Evolutionary conservation across 2,888 invertebrate species (phyloP).

Genomic region (Stratiomys singularior): DNA sequence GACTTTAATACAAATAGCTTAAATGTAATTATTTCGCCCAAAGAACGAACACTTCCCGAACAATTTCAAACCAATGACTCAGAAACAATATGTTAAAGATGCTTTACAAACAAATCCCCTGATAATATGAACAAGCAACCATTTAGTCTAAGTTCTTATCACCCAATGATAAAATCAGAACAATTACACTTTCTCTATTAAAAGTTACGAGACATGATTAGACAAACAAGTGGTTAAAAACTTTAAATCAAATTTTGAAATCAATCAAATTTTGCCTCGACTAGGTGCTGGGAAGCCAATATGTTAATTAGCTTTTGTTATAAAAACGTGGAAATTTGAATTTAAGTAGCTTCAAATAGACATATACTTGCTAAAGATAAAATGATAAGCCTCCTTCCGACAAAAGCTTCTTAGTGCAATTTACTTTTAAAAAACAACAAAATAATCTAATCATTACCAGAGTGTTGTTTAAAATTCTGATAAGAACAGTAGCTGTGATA

Average conservation of each 20-base stretch:
- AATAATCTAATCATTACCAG: conserved; percentile 36
- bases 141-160: not conserved
- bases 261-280: no score
- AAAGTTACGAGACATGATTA: no score
- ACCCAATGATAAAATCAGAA: not conserved
- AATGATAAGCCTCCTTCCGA: conserved; percentile 24
- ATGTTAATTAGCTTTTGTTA: not conserved
- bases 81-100: not conserved
- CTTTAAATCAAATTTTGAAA: no score
- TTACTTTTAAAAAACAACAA: conserved; percentile 18
- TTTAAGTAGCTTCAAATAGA: not conserved
- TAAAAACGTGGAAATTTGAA: not conserved
- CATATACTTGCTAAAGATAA: not conserved
- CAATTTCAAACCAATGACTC: not conserved
- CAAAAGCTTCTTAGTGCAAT: not conserved
- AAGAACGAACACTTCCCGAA: not conserved
- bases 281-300: no score
- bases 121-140: not conserved
- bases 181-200: not conserved
- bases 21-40: not conserved
- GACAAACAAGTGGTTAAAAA: no score
- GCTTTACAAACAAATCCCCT: not conserved
- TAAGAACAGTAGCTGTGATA: not conserved
- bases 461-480: conserved; percentile 26
- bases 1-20: not conserved